Evolutionary conservation across 2,113 vertebrate species (phyloP).

Genomic region (Ginglymostoma cirratum): DNA sequence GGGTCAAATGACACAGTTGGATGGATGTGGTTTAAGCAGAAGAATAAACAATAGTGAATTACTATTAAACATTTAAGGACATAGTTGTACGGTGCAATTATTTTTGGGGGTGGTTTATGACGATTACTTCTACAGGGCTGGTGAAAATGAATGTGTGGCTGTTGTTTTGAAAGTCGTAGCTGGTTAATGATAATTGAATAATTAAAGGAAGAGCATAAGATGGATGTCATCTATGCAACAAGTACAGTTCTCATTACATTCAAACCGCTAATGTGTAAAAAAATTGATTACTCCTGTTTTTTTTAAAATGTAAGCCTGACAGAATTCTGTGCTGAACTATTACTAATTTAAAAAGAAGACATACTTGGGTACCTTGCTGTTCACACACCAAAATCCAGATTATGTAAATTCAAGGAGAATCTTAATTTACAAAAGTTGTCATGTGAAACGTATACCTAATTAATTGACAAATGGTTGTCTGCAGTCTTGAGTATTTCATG

Average conservation of each 20-base stretch:
- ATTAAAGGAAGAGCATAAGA: not conserved
- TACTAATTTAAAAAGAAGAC: not conserved
- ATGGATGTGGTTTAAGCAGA: not conserved
- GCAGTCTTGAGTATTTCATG: not conserved
- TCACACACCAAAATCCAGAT: not conserved
- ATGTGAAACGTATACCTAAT: not conserved
- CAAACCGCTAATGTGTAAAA: not conserved
- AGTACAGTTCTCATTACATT: constrained; percentile 24
- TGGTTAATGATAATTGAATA: not conserved
- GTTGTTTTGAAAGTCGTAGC: not conserved
- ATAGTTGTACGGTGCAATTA: not conserved
- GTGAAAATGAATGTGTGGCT: not conserved
- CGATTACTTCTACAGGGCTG: not conserved
- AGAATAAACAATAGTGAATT: not conserved
- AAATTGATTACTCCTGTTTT: not conserved
- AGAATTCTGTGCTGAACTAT: not conserved
- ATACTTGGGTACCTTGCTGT: not conserved
- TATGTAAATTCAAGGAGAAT: too few species aligned
- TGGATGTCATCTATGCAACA: not conserved
- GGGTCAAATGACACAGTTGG: not conserved
- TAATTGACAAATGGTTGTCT: not conserved
- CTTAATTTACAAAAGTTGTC: not conserved
- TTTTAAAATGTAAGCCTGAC: not conserved
- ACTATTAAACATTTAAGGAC: not conserved
- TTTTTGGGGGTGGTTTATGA: not conserved